Evolutionary conservation across 2,888 invertebrate genomes (phyloP).

Genomic region (Dicycla oo): DNA sequence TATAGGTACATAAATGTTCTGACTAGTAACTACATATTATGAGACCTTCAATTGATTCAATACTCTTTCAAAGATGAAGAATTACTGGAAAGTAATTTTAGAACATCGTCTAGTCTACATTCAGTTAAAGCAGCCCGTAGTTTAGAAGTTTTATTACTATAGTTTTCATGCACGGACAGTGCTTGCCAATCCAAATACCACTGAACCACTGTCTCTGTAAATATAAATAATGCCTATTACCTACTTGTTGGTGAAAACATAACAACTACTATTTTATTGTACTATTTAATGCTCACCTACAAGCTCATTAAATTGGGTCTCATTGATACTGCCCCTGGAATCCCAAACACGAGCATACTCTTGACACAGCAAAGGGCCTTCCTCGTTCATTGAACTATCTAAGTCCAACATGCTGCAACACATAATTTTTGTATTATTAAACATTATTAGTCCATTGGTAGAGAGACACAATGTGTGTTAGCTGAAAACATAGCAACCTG

Average conservation of each 20-base stretch:
- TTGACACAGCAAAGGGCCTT: slow-evolving; percentile 77
- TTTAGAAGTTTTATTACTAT: slow-evolving; percentile 67
- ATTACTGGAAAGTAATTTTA: slow-evolving; percentile 69
- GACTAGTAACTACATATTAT: neutral
- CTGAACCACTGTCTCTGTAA: slow-evolving; percentile 78
- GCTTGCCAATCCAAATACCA: slow-evolving; percentile 83
- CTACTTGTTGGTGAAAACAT: neutral
- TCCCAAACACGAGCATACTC: slow-evolving; percentile 80
- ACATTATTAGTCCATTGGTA: neutral
- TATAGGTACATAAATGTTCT: no score
- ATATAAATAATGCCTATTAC: neutral
- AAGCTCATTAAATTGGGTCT: slow-evolving; percentile 78
- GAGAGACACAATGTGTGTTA: neutral
- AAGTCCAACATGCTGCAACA: slow-evolving; percentile 81
- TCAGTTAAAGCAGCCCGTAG: slow-evolving; percentile 73
- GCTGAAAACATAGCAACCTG: slow-evolving; percentile 68
- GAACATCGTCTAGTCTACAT: slow-evolving; percentile 73
- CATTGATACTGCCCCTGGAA: slow-evolving; percentile 67
- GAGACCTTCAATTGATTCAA: neutral
- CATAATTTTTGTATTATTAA: neutral
- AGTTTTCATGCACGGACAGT: slow-evolving; percentile 73
- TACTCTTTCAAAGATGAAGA: slow-evolving; percentile 20
- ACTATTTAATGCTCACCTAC: slow-evolving; percentile 72
- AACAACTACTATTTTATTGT: neutral
- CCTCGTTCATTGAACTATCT: slow-evolving; percentile 74